Percentiles rank a stretch among this genome's conserved stretches.
Conservation (phyloP, 2,888 invertebrate genomes). For the Fabriciana adippe region DNA sequence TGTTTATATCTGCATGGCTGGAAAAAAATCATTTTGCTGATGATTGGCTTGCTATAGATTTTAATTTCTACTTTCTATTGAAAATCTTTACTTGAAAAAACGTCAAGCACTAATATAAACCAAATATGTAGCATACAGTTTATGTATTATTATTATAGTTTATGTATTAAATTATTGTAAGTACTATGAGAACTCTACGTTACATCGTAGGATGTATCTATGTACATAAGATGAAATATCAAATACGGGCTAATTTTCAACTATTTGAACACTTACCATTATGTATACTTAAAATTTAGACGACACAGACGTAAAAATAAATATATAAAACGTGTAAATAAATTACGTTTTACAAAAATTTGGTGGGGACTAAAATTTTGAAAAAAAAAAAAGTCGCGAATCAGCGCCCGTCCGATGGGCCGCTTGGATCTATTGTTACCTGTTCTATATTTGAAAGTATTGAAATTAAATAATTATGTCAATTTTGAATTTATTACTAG, state of each 20-base stretch:
- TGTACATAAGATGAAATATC: no score
- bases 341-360: constrained; percentile 69
- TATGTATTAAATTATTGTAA: no score
- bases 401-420: constrained; percentile 65
- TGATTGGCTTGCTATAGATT: no score
- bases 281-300: constrained; percentile 69
- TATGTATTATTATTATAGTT: no score
- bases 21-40: no score
- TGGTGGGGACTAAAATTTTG: constrained; percentile 68
- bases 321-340: constrained; percentile 56
- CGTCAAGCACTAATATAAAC: no score
- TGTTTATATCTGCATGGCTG: no score
- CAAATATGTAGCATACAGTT: no score
- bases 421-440: constrained; percentile 60
- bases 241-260: neutral
- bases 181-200: no score
- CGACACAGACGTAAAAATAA: constrained; percentile 53
- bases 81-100: no score
- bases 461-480: constrained; percentile 16
- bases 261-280: constrained; percentile 67
- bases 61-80: no score
- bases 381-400: constrained; percentile 73
- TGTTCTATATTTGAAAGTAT: constrained; percentile 56
- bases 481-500: constrained; percentile 32
- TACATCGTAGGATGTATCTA: no score